Evolutionary conservation across 1,140 invertebrate species (phyloP).

Genomic region (Rhyzopertha dominica): DNA sequence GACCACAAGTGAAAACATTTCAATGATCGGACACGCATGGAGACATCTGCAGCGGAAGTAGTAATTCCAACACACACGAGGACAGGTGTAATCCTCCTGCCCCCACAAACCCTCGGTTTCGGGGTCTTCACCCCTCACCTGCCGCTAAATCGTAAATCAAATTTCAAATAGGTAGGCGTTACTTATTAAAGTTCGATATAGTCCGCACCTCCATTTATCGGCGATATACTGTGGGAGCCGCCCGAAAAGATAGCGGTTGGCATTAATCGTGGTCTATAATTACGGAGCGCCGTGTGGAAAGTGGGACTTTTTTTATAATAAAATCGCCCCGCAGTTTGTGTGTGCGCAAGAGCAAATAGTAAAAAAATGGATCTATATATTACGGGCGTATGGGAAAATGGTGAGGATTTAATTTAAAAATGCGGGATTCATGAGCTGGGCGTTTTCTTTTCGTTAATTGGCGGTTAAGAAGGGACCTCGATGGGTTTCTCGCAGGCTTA

Average conservation of each 20-base stretch:
- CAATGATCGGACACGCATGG: conserved; percentile 20
- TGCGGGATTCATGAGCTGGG: conserved; percentile 17
- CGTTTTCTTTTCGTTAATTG: conserved; percentile 22
- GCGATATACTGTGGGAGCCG: neutral
- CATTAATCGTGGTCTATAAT: conserved; percentile 42
- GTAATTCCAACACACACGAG: conserved; percentile 35
- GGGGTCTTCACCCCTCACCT: conserved; percentile 32
- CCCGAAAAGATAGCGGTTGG: conserved; percentile 26
- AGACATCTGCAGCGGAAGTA: conserved; percentile 37
- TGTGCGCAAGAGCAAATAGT: conserved; percentile 33
- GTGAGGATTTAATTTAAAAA: conserved; percentile 43
- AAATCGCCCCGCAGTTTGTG: conserved; percentile 27
- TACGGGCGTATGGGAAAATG: conserved; percentile 40
- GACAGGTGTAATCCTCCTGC: conserved; percentile 42
- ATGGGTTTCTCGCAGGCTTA: no score
- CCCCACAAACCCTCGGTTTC: conserved; percentile 26
- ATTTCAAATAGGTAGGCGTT: conserved; percentile 47
- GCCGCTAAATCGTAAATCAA: conserved; percentile 44
- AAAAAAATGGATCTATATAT: conserved; percentile 43
- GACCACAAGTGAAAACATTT: conserved; percentile 4
- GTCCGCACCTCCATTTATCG: conserved; percentile 18
- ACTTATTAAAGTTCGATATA: conserved; percentile 43
- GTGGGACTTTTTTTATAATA: conserved; percentile 44
- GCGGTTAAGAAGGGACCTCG: no score
- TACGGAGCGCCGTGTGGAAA: conserved; percentile 41